Conservation (phyloP, 1,140 invertebrate species). For the Drosophila dunni region DNA sequence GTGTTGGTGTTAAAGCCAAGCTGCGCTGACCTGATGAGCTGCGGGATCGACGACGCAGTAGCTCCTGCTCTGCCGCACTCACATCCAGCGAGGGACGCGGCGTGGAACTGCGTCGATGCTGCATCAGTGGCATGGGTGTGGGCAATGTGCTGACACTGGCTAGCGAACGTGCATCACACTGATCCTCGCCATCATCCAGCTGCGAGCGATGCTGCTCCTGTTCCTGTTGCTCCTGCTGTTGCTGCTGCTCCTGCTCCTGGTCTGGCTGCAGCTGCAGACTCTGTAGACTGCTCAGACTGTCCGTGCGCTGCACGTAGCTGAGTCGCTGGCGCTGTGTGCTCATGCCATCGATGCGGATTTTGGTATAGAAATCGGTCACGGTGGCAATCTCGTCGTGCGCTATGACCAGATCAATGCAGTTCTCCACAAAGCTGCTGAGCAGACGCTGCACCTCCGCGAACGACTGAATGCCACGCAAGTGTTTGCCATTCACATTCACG, state of each 20-base stretch:
- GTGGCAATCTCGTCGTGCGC: conserved; percentile 86
- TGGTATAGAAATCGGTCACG: conserved; percentile 82
- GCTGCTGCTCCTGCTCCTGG: conserved; percentile 31
- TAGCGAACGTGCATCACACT: conserved; percentile 67
- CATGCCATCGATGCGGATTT: conserved; percentile 79
- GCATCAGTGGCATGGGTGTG: conserved; percentile 78
- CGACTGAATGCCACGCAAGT: conserved; percentile 90
- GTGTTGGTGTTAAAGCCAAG: conserved; percentile 79
- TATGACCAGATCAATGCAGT: conserved; percentile 87
- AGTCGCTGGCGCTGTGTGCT: conserved; percentile 65
- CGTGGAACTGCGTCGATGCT: conserved; percentile 77
- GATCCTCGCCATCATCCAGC: conserved; percentile 46
- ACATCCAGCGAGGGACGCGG: conserved; percentile 69
- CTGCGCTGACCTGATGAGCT: conserved; percentile 81
- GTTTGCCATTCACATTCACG: conserved; percentile 93
- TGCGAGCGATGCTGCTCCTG: conserved; percentile 19
- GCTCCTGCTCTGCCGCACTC: conserved; percentile 55
- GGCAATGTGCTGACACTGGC: conserved; percentile 74
- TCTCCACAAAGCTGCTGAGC: conserved; percentile 84
- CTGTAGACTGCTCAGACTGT: conserved; percentile 74
- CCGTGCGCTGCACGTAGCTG: conserved; percentile 77
- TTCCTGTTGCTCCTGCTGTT: conserved; percentile 14
- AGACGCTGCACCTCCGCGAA: conserved; percentile 86
- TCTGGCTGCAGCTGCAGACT: conserved; percentile 67
- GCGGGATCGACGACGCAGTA: conserved; percentile 62